Conservation (phyloP, 2,888 invertebrate species). For the Callyntrura guangdongensis region DNA sequence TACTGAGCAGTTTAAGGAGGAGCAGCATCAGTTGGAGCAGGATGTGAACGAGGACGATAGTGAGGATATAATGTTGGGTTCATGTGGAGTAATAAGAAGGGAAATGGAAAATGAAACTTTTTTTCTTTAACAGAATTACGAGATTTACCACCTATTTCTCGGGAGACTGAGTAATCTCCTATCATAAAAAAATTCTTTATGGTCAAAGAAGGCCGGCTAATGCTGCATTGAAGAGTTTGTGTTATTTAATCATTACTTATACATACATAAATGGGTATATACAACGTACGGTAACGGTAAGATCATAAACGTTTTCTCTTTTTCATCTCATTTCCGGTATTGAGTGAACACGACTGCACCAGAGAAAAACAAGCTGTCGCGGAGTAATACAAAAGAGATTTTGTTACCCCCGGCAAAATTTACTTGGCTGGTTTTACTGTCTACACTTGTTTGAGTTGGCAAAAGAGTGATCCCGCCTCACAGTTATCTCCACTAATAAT, state of each 20-base stretch:
- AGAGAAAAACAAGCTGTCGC: neutral
- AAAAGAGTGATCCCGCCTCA: neutral
- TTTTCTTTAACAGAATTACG: conserved; percentile 43
- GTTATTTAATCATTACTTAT: conserved; percentile 36
- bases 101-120: conserved; percentile 59
- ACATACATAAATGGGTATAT: neutral
- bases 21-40: conserved; percentile 6
- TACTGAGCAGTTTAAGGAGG: neutral
- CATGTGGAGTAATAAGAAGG: conserved; percentile 35
- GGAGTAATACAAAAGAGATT: neutral
- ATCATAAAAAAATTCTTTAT: conserved; percentile 38
- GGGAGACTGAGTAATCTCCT: conserved; percentile 49
- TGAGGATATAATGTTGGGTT: conserved; percentile 23
- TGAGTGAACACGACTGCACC: neutral
- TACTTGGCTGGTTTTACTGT: conserved; percentile 19
- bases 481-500: neutral
- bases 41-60: neutral
- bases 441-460: neutral
- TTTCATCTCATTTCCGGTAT: conserved; percentile 14
- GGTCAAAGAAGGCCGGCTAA: conserved; percentile 14
- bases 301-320: neutral
- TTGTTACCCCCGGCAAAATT: conserved; percentile 4
- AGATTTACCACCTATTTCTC: conserved; percentile 55
- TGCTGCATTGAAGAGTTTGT: neutral
- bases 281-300: neutral